phyloP scores from a whole-genome alignment of 2,888 invertebrate species.

The Sceliomorpha sp. region DNA sequence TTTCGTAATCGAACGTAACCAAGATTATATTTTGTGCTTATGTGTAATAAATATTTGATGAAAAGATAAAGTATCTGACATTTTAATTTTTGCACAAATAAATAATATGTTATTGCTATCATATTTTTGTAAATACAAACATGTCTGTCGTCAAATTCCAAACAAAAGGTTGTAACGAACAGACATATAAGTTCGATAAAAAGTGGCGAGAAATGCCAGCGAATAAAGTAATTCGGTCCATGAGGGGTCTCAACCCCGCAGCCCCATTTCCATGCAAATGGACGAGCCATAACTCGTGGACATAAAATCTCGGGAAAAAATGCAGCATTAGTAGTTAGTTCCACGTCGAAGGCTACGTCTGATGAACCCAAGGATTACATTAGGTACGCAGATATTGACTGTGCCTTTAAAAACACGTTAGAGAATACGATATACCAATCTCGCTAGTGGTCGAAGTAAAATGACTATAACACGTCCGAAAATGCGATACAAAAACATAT shows the following conservation, averaged over 20 bases:
- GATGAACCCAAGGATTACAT: constrained; percentile 71
- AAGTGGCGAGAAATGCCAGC: constrained; percentile 49
- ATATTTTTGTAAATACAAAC: too few species aligned
- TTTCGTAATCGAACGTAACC: too few species aligned
- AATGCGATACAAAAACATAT: too few species aligned
- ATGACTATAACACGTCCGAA: too few species aligned
- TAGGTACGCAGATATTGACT: constrained; percentile 66
- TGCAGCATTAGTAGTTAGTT: constrained; percentile 78
- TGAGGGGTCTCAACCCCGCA: constrained; percentile 55
- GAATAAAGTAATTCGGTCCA: constrained; percentile 55
- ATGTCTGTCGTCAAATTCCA: too few species aligned
- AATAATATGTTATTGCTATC: too few species aligned
- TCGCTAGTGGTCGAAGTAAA: constrained; percentile 9
- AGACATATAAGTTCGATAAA: constrained; percentile 51
- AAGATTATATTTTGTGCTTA: too few species aligned
- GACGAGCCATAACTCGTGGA: constrained; percentile 68
- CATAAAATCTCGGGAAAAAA: constrained; percentile 70
- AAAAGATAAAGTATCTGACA: too few species aligned
- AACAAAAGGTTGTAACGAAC: too few species aligned
- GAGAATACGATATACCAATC: constrained; percentile 35
- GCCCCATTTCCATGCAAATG: constrained; percentile 74
- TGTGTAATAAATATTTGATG: too few species aligned
- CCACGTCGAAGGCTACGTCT: constrained; percentile 69
- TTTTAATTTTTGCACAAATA: too few species aligned
- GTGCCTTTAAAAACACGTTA: constrained; percentile 36